These are phyloP conservation scores for Clarias platycephalus DNA, from an alignment of 2,797 vertebrate species.

Conservation along the genomic window DNA sequence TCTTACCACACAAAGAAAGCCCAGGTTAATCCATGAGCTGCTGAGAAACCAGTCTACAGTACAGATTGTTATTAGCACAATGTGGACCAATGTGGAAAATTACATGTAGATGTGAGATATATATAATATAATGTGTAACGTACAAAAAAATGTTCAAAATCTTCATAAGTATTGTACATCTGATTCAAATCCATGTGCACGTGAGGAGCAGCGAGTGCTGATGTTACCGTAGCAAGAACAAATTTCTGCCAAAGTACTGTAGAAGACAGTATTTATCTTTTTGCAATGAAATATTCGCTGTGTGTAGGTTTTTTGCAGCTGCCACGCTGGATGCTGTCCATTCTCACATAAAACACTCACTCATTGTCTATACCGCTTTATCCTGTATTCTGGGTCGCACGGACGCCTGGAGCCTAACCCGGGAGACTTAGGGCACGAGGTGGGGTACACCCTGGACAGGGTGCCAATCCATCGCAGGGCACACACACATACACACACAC, in stretches of 20 bases:
- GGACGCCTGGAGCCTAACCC: no score
- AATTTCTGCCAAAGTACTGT: not conserved
- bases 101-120: not conserved
- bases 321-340: not conserved
- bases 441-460: no score
- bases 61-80: not conserved
- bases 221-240: not conserved
- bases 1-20: not conserved
- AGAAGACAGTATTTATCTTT: not conserved
- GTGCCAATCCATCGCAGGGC: no score
- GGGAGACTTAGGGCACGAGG: no score
- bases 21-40: not conserved
- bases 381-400: no score
- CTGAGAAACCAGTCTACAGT: not conserved
- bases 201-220: not conserved
- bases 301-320: not conserved
- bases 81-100: not conserved
- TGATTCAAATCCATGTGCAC: not conserved
- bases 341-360: not conserved
- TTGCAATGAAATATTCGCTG: not conserved
- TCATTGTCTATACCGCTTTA: no score
- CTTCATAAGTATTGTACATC: not conserved
- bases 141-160: not conserved
- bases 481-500: no score
- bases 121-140: no score